These are phyloP conservation scores for Carettochelys insculpta DNA, from an alignment of 2,113 vertebrate genomes.

Conservation along the genomic window DNA sequence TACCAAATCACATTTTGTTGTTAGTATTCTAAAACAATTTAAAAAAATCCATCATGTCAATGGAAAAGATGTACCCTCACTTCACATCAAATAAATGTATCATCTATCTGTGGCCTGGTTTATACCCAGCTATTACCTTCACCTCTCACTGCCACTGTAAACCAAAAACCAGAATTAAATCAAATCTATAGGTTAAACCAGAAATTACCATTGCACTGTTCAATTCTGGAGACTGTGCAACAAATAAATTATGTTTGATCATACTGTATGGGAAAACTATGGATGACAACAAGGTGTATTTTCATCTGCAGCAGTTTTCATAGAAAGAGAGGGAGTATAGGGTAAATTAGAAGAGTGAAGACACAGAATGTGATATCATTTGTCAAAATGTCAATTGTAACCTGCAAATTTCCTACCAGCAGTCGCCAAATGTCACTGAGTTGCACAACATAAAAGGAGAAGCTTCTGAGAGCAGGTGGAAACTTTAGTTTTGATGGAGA, in stretches of 20 bases:
- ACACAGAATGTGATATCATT: slow-evolving; percentile 37
- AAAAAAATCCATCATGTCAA: background rate
- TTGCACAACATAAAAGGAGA: background rate
- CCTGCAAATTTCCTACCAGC: slow-evolving; percentile 50
- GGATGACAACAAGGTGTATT: background rate
- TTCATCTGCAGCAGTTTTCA: background rate
- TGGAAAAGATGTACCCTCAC: background rate
- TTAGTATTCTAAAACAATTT: background rate
- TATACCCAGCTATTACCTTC: background rate
- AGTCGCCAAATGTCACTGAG: slow-evolving; percentile 48
- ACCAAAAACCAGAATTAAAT: background rate
- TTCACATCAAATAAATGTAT: background rate
- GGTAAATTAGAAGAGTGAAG: slow-evolving; percentile 15
- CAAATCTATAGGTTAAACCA: background rate
- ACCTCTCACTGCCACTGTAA: background rate
- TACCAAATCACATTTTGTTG: background rate
- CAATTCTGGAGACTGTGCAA: background rate
- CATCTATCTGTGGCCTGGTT: background rate
- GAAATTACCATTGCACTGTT: background rate
- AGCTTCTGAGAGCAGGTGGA: slow-evolving; percentile 17
- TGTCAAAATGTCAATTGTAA: slow-evolving; percentile 67
- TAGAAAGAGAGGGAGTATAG: background rate
- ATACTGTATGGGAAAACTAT: background rate
- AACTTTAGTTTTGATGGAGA: slow-evolving; percentile 50
- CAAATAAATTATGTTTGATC: background rate